A percentile compares a stretch with the other conserved stretches of the same genome.
Evolutionary conservation across 2,797 vertebrate species (phyloP).

Genomic region (Anabacerthia variegaticeps): DNA sequence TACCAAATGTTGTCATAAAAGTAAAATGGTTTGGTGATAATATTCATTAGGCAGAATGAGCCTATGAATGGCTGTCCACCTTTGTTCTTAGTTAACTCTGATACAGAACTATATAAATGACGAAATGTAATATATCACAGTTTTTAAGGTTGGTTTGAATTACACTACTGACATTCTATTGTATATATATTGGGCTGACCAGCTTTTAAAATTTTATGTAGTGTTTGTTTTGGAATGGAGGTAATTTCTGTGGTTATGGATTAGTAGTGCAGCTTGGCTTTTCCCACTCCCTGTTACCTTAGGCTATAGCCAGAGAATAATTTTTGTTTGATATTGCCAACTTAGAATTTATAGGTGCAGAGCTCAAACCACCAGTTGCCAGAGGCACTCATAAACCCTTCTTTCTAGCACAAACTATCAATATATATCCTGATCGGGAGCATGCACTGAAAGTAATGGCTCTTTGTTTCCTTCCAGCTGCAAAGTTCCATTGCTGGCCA

Average conservation of each 20-base stretch:
- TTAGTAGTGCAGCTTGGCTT: constrained; percentile 43
- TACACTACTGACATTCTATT: constrained; percentile 34
- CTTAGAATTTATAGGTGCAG: constrained; percentile 64
- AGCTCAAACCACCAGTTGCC: constrained; percentile 46
- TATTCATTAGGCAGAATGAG: neutral
- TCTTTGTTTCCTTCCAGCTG: constrained; percentile 58
- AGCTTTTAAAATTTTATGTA: constrained; percentile 53
- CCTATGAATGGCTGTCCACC: neutral
- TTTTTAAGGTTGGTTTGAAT: constrained; percentile 28
- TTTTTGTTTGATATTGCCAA: constrained; percentile 58
- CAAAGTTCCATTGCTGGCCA: neutral
- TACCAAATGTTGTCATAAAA: neutral
- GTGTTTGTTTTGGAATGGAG: constrained; percentile 57
- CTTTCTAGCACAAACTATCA: constrained; percentile 56
- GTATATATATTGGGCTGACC: neutral
- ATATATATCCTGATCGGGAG: constrained; percentile 47
- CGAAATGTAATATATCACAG: neutral
- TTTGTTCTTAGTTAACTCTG: neutral
- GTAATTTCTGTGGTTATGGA: constrained; percentile 54
- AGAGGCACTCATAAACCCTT: constrained; percentile 64
- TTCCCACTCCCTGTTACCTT: constrained; percentile 41
- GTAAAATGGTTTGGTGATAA: neutral
- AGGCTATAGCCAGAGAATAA: constrained; percentile 37
- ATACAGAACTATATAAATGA: neutral
- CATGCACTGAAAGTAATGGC: neutral